Evolutionary conservation across 2,113 vertebrate species (phyloP).

Genomic region (Tychaedon coryphoeus): DNA sequence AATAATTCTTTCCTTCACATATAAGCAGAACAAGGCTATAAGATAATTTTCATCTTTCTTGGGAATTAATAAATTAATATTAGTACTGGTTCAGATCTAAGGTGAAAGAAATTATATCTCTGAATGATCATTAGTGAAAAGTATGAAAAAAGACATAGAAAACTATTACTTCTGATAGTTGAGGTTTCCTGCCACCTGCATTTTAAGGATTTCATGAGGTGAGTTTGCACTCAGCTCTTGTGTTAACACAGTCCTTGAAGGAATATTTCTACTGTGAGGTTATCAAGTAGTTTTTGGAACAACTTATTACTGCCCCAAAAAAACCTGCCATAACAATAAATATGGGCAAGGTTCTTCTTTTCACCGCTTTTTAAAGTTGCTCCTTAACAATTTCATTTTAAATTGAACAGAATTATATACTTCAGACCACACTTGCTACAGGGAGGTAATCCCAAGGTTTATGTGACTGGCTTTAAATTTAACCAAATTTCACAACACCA

Average conservation of each 20-base stretch:
- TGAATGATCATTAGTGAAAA: neutral
- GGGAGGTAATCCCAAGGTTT: neutral
- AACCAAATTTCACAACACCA: neutral
- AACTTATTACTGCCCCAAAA: neutral
- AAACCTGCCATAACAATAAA: fast-evolving
- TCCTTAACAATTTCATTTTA: neutral
- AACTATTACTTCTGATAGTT: neutral
- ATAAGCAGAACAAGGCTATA: neutral
- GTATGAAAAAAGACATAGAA: neutral
- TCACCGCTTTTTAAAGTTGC: neutral
- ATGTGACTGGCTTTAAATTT: neutral
- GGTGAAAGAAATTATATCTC: neutral
- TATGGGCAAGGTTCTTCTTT: neutral
- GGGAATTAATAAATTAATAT: neutral
- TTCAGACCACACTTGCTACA: neutral
- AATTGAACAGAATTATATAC: neutral
- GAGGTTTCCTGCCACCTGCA: neutral
- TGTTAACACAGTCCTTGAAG: neutral
- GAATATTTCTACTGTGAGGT: neutral
- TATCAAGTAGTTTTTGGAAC: neutral
- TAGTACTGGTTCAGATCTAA: neutral
- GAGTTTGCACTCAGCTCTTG: neutral
- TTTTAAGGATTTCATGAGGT: neutral
- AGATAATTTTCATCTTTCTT: neutral
- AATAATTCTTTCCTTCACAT: neutral